A percentile compares a stretch with the other conserved stretches of the same genome.
Conservation (phyloP, 2,797 vertebrate genomes). For the Microctenopoma lineatum region DNA sequence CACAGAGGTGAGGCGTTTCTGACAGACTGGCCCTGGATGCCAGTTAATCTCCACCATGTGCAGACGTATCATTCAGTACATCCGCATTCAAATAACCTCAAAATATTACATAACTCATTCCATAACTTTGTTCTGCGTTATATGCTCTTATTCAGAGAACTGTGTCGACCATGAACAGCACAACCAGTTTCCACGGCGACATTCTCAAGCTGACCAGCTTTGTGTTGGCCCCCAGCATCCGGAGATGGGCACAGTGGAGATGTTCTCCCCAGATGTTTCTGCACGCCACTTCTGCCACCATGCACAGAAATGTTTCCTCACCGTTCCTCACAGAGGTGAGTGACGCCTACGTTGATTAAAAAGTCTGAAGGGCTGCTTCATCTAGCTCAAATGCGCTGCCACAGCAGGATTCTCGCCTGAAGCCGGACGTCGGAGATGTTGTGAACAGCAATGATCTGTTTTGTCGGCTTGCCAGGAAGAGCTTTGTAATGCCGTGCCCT, state of each 20-base stretch:
- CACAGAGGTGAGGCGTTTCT: conserved; percentile 57
- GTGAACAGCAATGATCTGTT: neutral
- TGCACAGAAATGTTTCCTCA: conserved; percentile 78
- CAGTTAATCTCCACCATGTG: neutral
- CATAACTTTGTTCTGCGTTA: neutral
- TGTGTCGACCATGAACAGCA: conserved; percentile 47
- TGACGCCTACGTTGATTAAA: neutral
- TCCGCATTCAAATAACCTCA: neutral
- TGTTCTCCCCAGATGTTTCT: conserved; percentile 72
- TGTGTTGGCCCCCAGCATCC: conserved; percentile 74
- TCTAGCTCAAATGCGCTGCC: too few species aligned
- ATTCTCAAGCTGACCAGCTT: conserved; percentile 77
- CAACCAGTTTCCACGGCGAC: conserved; percentile 67
- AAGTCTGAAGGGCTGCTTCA: too few species aligned
- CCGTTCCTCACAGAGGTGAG: conserved; percentile 77
- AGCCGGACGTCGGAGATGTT: neutral
- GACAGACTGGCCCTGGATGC: neutral
- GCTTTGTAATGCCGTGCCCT: neutral
- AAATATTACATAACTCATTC: neutral
- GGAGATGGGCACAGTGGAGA: conserved; percentile 73
- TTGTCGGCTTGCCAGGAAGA: neutral
- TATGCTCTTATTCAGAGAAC: conserved; percentile 50
- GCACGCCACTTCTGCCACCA: conserved; percentile 75
- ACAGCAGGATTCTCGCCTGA: neutral
- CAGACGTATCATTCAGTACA: neutral